phyloP scores from a whole-genome alignment of 2,113 vertebrate genomes.

The Lichenostomus cassidix region DNA sequence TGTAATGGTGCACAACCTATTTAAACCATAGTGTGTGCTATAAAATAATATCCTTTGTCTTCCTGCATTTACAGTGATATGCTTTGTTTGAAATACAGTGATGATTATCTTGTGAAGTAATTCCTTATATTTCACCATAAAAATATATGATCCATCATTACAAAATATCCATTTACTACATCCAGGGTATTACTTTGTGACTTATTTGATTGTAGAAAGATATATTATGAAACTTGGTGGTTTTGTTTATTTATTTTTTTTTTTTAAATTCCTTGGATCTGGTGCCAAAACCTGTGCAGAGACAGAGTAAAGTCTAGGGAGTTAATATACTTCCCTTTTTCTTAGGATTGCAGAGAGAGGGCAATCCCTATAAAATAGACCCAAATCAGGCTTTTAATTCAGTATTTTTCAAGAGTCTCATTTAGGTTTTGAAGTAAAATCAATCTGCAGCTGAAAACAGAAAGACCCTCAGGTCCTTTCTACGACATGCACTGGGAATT shows the following conservation, averaged over 20 bases:
- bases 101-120: neutral
- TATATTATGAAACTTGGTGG: neutral
- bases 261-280: neutral
- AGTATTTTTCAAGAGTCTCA: neutral
- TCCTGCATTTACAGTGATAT: neutral
- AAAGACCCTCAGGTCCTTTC: neutral
- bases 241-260: neutral
- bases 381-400: neutral
- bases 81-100: neutral
- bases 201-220: neutral
- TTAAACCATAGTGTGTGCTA: neutral
- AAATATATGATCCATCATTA: neutral
- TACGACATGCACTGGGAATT: neutral
- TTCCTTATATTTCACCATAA: neutral
- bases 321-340: neutral
- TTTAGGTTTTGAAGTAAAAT: constrained; percentile 5
- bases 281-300: neutral
- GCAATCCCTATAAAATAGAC: neutral
- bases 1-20: neutral
- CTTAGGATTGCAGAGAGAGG: neutral
- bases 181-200: neutral
- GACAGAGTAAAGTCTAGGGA: neutral
- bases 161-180: neutral
- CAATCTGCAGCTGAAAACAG: neutral
- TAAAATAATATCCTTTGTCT: neutral